Evolutionary conservation across 2,888 invertebrate species (phyloP), one percentile per base, ranked within the genome.

Genomic region (Eremobia ochroleuca): DNA sequence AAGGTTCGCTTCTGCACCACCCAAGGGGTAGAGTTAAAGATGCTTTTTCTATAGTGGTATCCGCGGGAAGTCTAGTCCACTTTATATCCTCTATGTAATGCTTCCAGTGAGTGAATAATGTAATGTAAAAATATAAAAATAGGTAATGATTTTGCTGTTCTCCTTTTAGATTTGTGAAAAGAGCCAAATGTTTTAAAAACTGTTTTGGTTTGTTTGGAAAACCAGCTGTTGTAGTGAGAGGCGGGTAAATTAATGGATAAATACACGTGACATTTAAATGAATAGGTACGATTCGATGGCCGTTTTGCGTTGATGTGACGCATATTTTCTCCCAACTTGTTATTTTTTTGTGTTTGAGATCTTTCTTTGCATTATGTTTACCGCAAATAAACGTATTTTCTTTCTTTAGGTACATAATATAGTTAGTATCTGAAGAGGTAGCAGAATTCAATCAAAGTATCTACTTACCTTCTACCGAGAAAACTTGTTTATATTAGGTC

Each of bases 21-120:
- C 89, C 62, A 34, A 15, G 91, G 85, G 91, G 90, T 92, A 90
- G 86, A 91, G 87, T 89, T 87, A 65, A 52, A 82, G 88, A 87
- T 82, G 89, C 89, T 90, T 91, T 91, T 90, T 92, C 91, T 91
- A 88, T 76, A 88, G 92, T 91, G 92, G 90, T 91, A 40, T 91
- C 91, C 92, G 90, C 90, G 58, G 70, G 87, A 90, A 90, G 91
- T 90, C 87, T 91, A 90, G 62, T 91, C 91, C 91, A 91, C 49
- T 49, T 49, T 49, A 49, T 46, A 40, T 40, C 9, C 9, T 40
- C 1, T 11, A 9, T 40, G 9, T 40, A 40, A 9, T 0, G 40
- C 40, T 40, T 40, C 9, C 40, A 40, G 40, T 9, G 40, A 9
- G 40, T 40, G 40, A 40, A 40, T 40, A 40, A 40, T 9, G 9